Evolutionary conservation across 2,888 invertebrate species (phyloP), one percentile per base, ranked within the genome.

Genomic region (Lamellibrachia columna): DNA sequence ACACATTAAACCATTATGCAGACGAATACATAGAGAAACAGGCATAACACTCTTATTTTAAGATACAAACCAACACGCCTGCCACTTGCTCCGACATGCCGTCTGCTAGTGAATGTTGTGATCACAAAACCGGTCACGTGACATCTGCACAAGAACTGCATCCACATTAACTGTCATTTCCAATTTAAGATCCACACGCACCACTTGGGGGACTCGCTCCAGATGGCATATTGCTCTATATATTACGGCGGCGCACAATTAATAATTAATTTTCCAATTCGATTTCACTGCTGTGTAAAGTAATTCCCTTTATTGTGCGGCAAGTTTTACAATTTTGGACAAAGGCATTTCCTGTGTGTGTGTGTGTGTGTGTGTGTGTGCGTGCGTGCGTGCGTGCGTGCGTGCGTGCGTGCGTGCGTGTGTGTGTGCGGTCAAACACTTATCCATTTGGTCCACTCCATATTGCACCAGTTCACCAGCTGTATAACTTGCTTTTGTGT

Each of bases 31-130:
- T 15, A 15, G 6, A 22, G 22, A 22, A 6, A 75, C 22, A 75
- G 11, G 75, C 22, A 22, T 22, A 75, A 75, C 15, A 75, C 75
- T 75, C 11, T 15, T 22, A 75, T 75, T 22, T 75, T 75, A 75
- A 22, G 75, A 75, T 75, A 75, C 75, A 75, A 75, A 75, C 75
- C 75, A 75, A 75, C 75, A 75, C 22, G 15, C n/a, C 75, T 22
- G 4, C 75, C 75, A 22, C 75, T 22, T 75, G 75, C 75, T 75
- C 15, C 75, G 75, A 75, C 75, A 75, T 75, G 75, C 75, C 22
- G 75, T 75, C 75, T 75, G 75, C 75, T 75, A 75, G 75, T 75
- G 75, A 75, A 75, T 75, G 22, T 75, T 75, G 75, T 75, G 11
- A 75, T 75, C 75, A 22, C 75, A n/a, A 75, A 75, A 22, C 6